Conservation (phyloP, 2,113 vertebrate species). For the Lasiurus cinereus region DNA sequence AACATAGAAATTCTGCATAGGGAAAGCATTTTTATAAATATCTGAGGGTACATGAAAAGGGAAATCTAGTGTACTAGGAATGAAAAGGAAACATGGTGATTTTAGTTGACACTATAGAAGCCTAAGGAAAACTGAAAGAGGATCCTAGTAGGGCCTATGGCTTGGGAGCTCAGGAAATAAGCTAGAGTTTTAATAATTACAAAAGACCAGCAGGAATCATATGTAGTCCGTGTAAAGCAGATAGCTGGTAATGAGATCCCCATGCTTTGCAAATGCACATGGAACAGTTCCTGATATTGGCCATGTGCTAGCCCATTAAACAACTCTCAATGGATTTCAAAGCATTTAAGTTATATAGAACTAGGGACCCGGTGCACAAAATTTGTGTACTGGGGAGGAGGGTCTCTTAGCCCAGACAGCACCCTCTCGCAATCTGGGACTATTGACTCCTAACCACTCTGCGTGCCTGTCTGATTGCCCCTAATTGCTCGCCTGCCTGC, state of each 20-base stretch:
- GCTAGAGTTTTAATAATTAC: neutral
- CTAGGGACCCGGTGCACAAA: too few species aligned
- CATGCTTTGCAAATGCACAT: neutral
- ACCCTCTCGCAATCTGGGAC: too few species aligned
- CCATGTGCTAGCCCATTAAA: neutral
- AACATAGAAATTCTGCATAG: neutral
- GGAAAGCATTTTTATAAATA: neutral
- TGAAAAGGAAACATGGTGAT: neutral
- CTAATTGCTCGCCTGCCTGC: too few species aligned
- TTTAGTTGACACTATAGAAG: neutral
- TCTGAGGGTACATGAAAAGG: neutral
- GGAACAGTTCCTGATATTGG: slow-evolving; percentile 43
- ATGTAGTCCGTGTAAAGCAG: neutral
- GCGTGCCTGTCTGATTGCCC: too few species aligned
- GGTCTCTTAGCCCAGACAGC: too few species aligned
- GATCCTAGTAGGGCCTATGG: neutral
- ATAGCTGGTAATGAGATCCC: neutral
- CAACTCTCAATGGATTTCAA: slow-evolving; percentile 3
- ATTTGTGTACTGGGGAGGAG: too few species aligned
- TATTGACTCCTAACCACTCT: too few species aligned
- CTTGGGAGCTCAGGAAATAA: neutral
- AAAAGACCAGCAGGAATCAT: neutral
- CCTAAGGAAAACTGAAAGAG: neutral
- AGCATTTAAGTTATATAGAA: slow-evolving; percentile 36
- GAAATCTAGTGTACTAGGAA: neutral